phyloP scores from a whole-genome alignment of 1,140 invertebrate species.

The Lucilia sericata region DNA sequence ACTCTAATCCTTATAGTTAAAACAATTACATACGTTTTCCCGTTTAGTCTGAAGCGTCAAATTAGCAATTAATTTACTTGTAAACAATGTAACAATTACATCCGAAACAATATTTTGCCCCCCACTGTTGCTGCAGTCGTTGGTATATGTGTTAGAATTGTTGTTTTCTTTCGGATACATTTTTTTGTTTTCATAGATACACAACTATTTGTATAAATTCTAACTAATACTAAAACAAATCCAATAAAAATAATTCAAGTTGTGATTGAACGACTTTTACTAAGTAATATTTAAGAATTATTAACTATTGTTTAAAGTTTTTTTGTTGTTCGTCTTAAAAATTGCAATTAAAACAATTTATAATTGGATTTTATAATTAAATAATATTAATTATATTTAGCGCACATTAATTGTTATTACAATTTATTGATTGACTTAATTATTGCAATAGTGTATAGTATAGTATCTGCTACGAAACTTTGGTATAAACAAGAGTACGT shows the following conservation, averaged over 20 bases:
- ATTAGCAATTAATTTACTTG: constrained; percentile 41
- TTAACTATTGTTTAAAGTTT: not conserved
- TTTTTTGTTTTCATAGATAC: not conserved
- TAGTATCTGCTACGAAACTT: not conserved
- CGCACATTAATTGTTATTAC: not conserved
- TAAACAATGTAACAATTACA: constrained; percentile 38
- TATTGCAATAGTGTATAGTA: not conserved
- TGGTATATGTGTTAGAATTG: not conserved
- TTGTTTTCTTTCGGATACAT: not conserved
- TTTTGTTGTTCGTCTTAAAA: not conserved
- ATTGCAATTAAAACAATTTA: constrained; percentile 10
- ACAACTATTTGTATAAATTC: not conserved
- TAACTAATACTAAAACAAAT: not conserved
- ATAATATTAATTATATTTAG: constrained; percentile 11
- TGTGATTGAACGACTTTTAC: constrained; percentile 3
- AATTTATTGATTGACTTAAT: constrained; percentile 2
- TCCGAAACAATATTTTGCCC: not conserved
- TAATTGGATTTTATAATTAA: constrained; percentile 20
- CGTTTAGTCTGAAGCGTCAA: constrained; percentile 30
- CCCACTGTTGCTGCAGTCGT: not conserved
- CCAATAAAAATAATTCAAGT: not conserved
- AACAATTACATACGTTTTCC: not conserved
- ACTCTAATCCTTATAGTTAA: not conserved
- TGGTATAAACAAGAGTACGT: not conserved
- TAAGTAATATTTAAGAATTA: not conserved